Evolutionary conservation across 2,888 invertebrate genomes (phyloP).

Genomic region (Tolmerus cingulatus): DNA sequence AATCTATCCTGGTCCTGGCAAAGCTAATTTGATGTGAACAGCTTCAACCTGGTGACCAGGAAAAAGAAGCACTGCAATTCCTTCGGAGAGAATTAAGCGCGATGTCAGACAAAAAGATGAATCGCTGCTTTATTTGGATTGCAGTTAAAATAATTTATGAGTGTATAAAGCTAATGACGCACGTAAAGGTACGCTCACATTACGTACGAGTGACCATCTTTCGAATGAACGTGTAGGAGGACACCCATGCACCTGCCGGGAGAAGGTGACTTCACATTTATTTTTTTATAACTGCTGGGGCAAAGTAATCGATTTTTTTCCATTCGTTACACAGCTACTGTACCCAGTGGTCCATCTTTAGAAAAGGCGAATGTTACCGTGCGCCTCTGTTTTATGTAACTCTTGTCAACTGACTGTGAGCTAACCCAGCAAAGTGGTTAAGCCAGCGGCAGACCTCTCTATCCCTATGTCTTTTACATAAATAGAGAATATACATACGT

Average conservation of each 20-base stretch:
- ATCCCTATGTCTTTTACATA: not conserved
- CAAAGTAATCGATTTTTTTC: conserved; percentile 16
- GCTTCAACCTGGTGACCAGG: not conserved
- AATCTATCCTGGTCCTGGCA: not conserved
- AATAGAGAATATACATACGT: not conserved
- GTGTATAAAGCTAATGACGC: conserved; percentile 15
- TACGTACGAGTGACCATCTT: not conserved
- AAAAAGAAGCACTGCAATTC: not conserved
- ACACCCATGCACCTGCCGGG: not conserved
- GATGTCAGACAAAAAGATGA: conserved; percentile 19
- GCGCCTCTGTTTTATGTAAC: not conserved
- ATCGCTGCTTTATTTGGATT: conserved; percentile 12
- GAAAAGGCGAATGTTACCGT: not conserved
- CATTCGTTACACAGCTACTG: not conserved
- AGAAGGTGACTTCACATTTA: not conserved
- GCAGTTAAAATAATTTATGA: conserved; percentile 30
- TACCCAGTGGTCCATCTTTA: not conserved
- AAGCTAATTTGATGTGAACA: not conserved
- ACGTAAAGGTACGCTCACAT: not conserved
- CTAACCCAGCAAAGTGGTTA: not conserved
- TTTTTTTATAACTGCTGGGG: conserved; percentile 20
- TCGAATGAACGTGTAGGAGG: not conserved
- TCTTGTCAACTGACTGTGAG: not conserved
- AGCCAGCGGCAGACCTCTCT: not conserved
- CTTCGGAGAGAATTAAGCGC: conserved; percentile 4